These are phyloP conservation scores for Drosophila maculinotata DNA, from an alignment of 2,888 invertebrate species.

Conservation along the genomic window DNA sequence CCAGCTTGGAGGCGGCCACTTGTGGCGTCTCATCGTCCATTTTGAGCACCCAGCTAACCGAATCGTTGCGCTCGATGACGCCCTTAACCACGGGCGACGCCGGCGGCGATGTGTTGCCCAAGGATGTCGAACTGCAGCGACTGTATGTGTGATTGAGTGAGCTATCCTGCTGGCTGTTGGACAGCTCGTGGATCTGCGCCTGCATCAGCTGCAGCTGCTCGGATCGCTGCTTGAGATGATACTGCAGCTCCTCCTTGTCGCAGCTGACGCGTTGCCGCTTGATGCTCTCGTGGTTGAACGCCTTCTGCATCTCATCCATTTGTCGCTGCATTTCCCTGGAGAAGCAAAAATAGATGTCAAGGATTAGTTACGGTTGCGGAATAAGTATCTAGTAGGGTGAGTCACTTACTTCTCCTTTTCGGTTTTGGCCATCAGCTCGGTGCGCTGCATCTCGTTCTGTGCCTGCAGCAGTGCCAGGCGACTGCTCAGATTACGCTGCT, in stretches of 20 bases:
- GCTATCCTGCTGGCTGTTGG: slow-evolving; percentile 57
- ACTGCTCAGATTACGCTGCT: slow-evolving; percentile 89
- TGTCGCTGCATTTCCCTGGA: slow-evolving; percentile 88
- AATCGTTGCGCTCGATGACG: slow-evolving; percentile 93
- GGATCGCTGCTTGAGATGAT: slow-evolving; percentile 93
- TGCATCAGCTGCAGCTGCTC: slow-evolving; percentile 87
- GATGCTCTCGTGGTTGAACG: slow-evolving; percentile 91
- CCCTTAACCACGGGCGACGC: slow-evolving; percentile 92
- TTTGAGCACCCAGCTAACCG: slow-evolving; percentile 94
- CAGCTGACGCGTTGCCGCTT: slow-evolving; percentile 92
- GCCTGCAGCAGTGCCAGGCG: slow-evolving; percentile 92
- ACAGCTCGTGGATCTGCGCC: slow-evolving; percentile 79
- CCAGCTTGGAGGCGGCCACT: slow-evolving; percentile 89
- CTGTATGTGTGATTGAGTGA: slow-evolving; percentile 36
- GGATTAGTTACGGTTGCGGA: no score
- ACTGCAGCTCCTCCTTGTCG: slow-evolving; percentile 95
- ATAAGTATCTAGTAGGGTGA: no score
- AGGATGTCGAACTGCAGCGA: slow-evolving; percentile 34
- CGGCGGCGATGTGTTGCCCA: slow-evolving; percentile 86
- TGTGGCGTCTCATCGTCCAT: slow-evolving; percentile 91
- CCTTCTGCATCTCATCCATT: slow-evolving; percentile 90
- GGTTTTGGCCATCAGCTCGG: slow-evolving; percentile 87
- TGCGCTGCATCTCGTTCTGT: slow-evolving; percentile 93
- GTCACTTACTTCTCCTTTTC: slow-evolving; percentile 87
- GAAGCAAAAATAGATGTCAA: slow-evolving; percentile 37